These are phyloP conservation scores for Daktulosphaira vitifoliae DNA, from an alignment of 1,140 invertebrate species.

Conservation along the genomic window DNA sequence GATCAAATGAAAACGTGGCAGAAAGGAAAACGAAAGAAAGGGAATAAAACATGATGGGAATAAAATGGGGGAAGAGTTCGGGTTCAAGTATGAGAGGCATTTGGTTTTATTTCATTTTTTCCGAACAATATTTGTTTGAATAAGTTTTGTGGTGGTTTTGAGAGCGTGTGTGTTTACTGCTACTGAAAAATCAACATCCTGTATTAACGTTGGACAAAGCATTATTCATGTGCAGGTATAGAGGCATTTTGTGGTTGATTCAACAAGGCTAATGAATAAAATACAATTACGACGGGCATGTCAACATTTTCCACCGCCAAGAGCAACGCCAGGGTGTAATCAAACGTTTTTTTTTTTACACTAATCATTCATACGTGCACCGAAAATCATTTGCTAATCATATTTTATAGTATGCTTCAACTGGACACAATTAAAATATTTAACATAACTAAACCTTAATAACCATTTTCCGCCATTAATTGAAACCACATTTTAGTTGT, in stretches of 20 bases:
- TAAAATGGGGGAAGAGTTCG: neutral
- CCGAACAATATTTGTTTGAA: neutral
- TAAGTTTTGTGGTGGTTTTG: neutral
- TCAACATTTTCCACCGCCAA: neutral
- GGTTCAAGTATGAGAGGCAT: neutral
- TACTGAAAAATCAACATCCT: slow-evolving; percentile 17
- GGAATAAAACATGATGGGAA: neutral
- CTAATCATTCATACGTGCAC: too few species aligned
- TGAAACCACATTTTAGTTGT: too few species aligned
- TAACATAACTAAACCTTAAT: too few species aligned
- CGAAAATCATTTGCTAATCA: too few species aligned
- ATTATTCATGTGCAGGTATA: slow-evolving; percentile 10
- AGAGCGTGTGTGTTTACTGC: neutral
- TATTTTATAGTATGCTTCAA: too few species aligned
- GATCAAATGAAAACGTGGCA: slow-evolving; percentile 14
- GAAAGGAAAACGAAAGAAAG: neutral
- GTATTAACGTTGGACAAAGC: neutral
- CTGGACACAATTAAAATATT: too few species aligned
- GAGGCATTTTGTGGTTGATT: slow-evolving; percentile 17
- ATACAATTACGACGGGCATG: slow-evolving; percentile 2
- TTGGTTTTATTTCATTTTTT: neutral
- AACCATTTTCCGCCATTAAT: too few species aligned
- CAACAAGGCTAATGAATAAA: neutral
- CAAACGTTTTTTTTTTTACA: too few species aligned
- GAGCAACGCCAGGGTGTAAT: too few species aligned